Conservation (phyloP, 2,113 vertebrate genomes). For the Silurus asotus region DNA sequence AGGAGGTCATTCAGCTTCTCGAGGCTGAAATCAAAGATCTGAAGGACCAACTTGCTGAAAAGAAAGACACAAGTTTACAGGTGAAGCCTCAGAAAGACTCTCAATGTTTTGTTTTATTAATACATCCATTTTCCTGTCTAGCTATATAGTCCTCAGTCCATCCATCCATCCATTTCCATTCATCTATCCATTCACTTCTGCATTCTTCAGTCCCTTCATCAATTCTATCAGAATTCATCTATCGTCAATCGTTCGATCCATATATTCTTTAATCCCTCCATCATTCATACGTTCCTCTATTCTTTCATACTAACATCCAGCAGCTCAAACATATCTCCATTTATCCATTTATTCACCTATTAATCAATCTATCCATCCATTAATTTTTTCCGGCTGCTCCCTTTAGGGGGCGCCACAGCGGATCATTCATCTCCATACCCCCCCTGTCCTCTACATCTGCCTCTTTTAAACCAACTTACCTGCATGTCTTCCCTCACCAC, state of each 20-base stretch:
- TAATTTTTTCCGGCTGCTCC: no score
- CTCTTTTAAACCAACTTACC: no score
- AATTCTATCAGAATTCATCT: background rate
- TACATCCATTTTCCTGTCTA: background rate
- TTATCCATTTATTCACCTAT: background rate
- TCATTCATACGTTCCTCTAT: background rate
- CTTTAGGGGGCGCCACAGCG: no score
- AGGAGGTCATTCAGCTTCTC: conserved; percentile 87
- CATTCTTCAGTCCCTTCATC: background rate
- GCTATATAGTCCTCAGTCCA: no score
- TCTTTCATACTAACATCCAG: background rate
- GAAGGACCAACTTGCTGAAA: conserved; percentile 78
- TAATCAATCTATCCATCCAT: background rate
- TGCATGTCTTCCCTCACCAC: no score
- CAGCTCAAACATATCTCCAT: background rate
- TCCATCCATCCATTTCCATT: background rate
- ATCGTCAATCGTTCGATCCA: no score
- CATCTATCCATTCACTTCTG: background rate
- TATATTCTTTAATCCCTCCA: background rate
- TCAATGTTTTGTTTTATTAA: background rate
- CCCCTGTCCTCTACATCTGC: no score
- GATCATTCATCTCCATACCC: no score
- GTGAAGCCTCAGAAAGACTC: conserved; percentile 43
- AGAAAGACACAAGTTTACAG: conserved; percentile 68
- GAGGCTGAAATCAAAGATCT: conserved; percentile 88